A percentile compares a stretch with the other conserved stretches of the same genome.
These are phyloP conservation scores for Helicoverpa armigera DNA, from an alignment of 1,140 invertebrate species.

Conservation along the genomic window DNA sequence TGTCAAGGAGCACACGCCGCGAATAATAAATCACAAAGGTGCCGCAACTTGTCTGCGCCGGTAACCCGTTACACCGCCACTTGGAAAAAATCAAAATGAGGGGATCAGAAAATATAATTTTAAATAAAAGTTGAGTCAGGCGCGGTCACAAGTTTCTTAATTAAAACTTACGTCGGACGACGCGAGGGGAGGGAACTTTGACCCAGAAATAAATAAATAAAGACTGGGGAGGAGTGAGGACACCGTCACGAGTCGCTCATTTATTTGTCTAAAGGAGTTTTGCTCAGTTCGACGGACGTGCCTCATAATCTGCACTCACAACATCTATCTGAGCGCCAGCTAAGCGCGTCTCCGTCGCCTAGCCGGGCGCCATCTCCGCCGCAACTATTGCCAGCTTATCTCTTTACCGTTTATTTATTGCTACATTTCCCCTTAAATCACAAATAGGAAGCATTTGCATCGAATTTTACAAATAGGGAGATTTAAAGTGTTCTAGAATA, in stretches of 20 bases:
- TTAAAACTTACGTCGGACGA: conserved; percentile 84
- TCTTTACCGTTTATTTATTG: conserved; percentile 59
- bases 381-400: conserved; percentile 54
- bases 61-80: conserved; percentile 73
- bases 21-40: conserved; percentile 76
- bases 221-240: conserved; percentile 64
- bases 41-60: conserved; percentile 68
- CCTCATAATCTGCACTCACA: conserved; percentile 66
- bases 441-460: neutral
- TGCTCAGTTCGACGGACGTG: conserved; percentile 76
- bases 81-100: conserved; percentile 77
- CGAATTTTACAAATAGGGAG: conserved; percentile 6
- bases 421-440: conserved; percentile 38
- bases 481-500: conserved; percentile 7
- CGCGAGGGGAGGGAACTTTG: conserved; percentile 78
- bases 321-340: conserved; percentile 9
- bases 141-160: conserved; percentile 85
- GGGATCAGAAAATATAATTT: conserved; percentile 84
- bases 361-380: neutral
- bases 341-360: neutral
- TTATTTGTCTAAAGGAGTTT: conserved; percentile 83
- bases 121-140: conserved; percentile 83
- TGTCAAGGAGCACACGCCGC: conserved; percentile 52
- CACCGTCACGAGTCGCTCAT: conserved; percentile 79
- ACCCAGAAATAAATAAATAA: conserved; percentile 86